phyloP scores from a whole-genome alignment of 2,888 invertebrate species.

The Agrochola macilenta region DNA sequence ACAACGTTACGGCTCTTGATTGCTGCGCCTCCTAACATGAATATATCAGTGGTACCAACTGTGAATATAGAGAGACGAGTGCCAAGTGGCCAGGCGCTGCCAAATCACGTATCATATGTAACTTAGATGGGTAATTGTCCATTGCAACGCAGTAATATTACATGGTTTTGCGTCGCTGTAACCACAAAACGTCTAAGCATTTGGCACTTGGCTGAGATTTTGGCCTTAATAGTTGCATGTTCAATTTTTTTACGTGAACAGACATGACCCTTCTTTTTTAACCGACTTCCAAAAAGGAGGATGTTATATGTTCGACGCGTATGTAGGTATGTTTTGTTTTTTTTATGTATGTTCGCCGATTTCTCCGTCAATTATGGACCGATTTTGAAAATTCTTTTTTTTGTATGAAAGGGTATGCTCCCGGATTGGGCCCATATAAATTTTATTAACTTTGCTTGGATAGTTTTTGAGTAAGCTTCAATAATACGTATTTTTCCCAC shows the following conservation, averaged over 20 bases:
- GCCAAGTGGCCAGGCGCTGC: slow-evolving; percentile 18
- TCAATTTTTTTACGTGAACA: background rate
- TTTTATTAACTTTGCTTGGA: too few species aligned
- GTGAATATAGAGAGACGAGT: background rate
- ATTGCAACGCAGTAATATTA: background rate
- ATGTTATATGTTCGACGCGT: too few species aligned
- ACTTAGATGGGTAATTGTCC: background rate
- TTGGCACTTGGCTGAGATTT: background rate
- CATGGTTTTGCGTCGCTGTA: slow-evolving; percentile 9
- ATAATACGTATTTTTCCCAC: too few species aligned
- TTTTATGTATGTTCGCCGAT: too few species aligned
- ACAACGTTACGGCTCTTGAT: background rate
- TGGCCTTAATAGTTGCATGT: background rate
- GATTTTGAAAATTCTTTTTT: too few species aligned
- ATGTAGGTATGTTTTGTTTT: too few species aligned
- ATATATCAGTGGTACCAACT: background rate
- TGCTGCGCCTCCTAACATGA: background rate
- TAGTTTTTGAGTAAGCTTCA: too few species aligned
- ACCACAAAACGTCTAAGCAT: background rate
- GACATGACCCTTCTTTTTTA: background rate
- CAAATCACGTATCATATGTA: slow-evolving; percentile 12
- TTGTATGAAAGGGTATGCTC: too few species aligned
- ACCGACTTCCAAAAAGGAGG: too few species aligned
- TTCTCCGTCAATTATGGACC: too few species aligned
- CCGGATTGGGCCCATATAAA: too few species aligned